Percentiles rank a stretch among this genome's conserved stretches.
Conservation (phyloP, 2,888 invertebrate species). For the Phlogophora meticulosa region DNA sequence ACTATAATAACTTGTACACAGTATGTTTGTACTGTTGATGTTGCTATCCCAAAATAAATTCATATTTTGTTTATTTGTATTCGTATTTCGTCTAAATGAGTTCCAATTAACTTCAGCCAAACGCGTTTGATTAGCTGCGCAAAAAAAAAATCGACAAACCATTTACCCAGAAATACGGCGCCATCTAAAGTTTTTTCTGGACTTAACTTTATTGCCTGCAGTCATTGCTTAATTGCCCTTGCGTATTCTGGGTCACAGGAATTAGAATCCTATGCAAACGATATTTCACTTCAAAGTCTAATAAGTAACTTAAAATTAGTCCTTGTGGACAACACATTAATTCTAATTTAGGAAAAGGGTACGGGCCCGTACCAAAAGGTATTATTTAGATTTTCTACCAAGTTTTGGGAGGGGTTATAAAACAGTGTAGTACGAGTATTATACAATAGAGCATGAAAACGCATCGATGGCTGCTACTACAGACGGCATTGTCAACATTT, state of each 20-base stretch:
- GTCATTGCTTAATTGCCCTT: slow-evolving; percentile 41
- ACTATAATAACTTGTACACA: background rate
- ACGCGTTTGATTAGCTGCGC: slow-evolving; percentile 39
- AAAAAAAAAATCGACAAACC: slow-evolving; percentile 16
- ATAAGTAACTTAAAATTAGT: slow-evolving; percentile 54
- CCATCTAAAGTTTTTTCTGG: slow-evolving; percentile 26
- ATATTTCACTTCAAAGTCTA: slow-evolving; percentile 49
- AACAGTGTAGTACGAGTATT: background rate
- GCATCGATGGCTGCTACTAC: no score
- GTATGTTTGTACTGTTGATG: background rate
- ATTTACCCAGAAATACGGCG: background rate
- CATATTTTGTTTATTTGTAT: no score
- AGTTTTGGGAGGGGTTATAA: slow-evolving; percentile 18
- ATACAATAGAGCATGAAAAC: background rate
- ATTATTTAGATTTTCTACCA: slow-evolving; percentile 27
- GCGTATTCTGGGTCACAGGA: slow-evolving; percentile 20
- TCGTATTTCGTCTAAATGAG: slow-evolving; percentile 2
- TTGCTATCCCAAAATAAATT: slow-evolving; percentile 9
- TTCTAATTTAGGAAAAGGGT: slow-evolving; percentile 48
- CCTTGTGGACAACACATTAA: slow-evolving; percentile 45
- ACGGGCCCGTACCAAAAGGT: slow-evolving; percentile 14
- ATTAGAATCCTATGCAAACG: slow-evolving; percentile 8
- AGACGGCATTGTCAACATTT: no score
- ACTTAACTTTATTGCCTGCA: slow-evolving; percentile 46
- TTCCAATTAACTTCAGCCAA: slow-evolving; percentile 42